Evolutionary conservation across 1,140 invertebrate species (phyloP), one percentile per base, ranked within the genome.

Genomic region (Dryas iulia): DNA sequence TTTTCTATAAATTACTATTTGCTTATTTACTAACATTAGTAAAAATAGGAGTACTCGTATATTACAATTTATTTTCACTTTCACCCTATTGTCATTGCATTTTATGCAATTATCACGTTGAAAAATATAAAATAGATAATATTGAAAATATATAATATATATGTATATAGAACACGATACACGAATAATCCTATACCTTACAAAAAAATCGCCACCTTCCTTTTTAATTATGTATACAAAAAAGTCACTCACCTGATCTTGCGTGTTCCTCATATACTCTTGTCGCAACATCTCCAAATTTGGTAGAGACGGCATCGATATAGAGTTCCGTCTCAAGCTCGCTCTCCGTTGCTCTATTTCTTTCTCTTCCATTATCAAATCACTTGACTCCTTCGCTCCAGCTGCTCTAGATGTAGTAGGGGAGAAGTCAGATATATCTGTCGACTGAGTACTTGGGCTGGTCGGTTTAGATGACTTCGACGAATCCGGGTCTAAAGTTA

Each of bases 271-370:
- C 57, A 83, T 30, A 63, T 88, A 87, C 62, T 88, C 83, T 35
- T 90, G 87, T 59, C 77, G 84, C 66, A 92, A 56, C 47, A 86
- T 58, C 64, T 92, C 89, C 72, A 92, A 65, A 56, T 88, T 89
- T 35, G 86, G 83, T 14, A 92, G 59, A 4, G 89, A 86, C 3
- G 92, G 92, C 83, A 92, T 84, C n/a, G 92, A 92, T 57, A 92
- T 91, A 0, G 90, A 92, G 61, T 92, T 92, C 31, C 90, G 87
- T 64, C 92, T 79, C 58, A 92, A 66, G 21, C 80, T 77, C 3
- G 76, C 65, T 58, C 71, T 81, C 57, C 86, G 84, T 54, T 73
- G 72, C 4, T 82, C 82, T 23, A 79, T 69, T 1, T 77, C 82
- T 58, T 72, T 75, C 66, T 91, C 89, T 18, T 78, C 80, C 1